These are phyloP conservation scores for Belgica antarctica DNA, from an alignment of 2,888 invertebrate species.

Conservation along the genomic window DNA sequence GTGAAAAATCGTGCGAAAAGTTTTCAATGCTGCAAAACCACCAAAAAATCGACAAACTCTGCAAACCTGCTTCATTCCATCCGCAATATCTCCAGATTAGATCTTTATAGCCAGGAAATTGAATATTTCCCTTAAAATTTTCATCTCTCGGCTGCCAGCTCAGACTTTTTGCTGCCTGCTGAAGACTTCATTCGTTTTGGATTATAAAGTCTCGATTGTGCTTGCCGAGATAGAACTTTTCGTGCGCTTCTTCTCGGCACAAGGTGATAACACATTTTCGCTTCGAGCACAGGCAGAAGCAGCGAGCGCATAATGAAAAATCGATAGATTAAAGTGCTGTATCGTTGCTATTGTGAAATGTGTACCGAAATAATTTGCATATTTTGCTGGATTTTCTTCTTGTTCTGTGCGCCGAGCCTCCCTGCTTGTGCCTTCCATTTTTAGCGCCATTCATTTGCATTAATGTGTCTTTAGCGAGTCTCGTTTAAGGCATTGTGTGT, in stretches of 20 bases:
- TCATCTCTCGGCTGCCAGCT: slow-evolving; percentile 17
- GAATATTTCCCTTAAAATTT: slow-evolving; percentile 12
- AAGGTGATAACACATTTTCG: background rate
- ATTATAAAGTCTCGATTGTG: background rate
- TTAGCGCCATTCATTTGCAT: slow-evolving; percentile 25
- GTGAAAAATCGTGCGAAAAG: background rate
- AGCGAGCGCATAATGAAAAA: slow-evolving; percentile 39
- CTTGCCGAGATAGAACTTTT: background rate
- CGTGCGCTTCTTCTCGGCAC: background rate
- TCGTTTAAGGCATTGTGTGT: slow-evolving; percentile 6
- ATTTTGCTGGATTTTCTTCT: slow-evolving; percentile 9
- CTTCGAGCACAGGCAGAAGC: background rate
- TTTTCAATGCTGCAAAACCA: background rate
- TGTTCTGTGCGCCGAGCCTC: background rate
- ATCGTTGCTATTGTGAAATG: slow-evolving; percentile 34
- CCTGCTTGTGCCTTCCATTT: background rate
- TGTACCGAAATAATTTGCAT: slow-evolving; percentile 39
- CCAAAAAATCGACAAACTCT: background rate
- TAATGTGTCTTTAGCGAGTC: slow-evolving; percentile 34
- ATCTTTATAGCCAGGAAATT: slow-evolving; percentile 9
- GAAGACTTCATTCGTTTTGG: background rate
- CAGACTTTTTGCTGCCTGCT: background rate
- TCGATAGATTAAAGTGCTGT: slow-evolving; percentile 43
- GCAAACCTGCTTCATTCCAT: background rate
- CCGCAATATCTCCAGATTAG: slow-evolving; percentile 9